Conservation (phyloP, 2,797 vertebrate genomes). For the Falco biarmicus region DNA sequence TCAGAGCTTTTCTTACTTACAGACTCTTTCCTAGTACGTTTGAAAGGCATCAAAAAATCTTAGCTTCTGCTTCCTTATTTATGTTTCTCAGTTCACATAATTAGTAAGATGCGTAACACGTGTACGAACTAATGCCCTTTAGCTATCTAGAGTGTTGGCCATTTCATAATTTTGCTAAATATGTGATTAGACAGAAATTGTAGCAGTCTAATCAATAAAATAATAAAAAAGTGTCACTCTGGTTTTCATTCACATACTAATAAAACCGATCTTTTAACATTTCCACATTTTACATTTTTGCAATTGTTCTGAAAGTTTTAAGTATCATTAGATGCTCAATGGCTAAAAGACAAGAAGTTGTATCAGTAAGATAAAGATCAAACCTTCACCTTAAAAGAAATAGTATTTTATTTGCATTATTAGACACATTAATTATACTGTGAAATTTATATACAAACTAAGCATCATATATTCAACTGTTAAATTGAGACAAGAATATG, state of each 20-base stretch:
- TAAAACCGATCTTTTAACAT: background rate
- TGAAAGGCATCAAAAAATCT: background rate
- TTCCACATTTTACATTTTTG: background rate
- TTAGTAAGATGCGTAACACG: background rate
- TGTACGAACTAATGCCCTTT: background rate
- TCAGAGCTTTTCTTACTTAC: background rate
- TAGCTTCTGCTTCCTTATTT: background rate
- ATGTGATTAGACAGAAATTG: background rate
- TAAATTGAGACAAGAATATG: background rate
- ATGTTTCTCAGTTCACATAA: background rate
- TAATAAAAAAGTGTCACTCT: background rate
- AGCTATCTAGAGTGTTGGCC: background rate
- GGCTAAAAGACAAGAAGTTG: background rate
- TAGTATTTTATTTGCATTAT: background rate
- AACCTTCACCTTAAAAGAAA: background rate
- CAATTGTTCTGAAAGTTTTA: background rate
- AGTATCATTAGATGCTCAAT: background rate
- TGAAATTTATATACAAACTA: background rate
- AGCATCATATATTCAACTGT: background rate
- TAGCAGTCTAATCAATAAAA: background rate
- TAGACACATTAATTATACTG: background rate
- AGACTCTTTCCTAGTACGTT: background rate
- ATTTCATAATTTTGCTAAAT: background rate
- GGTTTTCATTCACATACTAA: background rate
- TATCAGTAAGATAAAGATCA: background rate